These are phyloP conservation scores for Phalacrocorax pelagicus DNA, from an alignment of 2,113 vertebrate genomes.

Conservation along the genomic window DNA sequence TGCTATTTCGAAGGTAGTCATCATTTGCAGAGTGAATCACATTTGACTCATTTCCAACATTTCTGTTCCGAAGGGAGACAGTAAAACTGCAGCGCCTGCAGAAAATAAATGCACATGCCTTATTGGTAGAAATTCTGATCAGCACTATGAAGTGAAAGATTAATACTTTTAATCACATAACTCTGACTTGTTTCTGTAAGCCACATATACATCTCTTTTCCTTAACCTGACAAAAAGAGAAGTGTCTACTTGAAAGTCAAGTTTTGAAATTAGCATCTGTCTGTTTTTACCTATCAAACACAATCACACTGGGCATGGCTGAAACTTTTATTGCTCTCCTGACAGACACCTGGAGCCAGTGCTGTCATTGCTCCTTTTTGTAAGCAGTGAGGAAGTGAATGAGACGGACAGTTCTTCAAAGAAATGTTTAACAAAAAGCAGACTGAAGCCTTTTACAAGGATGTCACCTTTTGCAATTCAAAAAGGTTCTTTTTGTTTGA, in stretches of 20 bases:
- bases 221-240: background rate
- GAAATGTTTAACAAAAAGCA: slow-evolving; percentile 51
- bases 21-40: background rate
- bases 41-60: background rate
- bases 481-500: slow-evolving; percentile 22
- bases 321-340: slow-evolving; percentile 47
- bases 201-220: background rate
- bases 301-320: background rate
- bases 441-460: slow-evolving; percentile 50
- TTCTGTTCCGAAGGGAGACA: background rate
- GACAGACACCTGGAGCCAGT: slow-evolving; percentile 60
- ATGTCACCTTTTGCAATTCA: slow-evolving; percentile 35
- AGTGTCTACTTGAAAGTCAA: slow-evolving; percentile 4
- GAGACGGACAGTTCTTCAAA: background rate
- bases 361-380: slow-evolving; percentile 44
- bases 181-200: background rate
- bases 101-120: slow-evolving; percentile 16
- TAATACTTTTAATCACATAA: slow-evolving; percentile 1
- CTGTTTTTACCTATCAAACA: slow-evolving; percentile 30
- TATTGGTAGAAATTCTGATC: slow-evolving; percentile 27
- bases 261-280: slow-evolving; percentile 42
- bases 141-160: slow-evolving; percentile 33
- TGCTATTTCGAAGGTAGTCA: background rate
- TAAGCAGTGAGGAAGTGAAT: slow-evolving; percentile 16
- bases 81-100: background rate